Evolutionary conservation across 2,113 vertebrate species (phyloP).

Genomic region (Trichomycterus rosablanca): DNA sequence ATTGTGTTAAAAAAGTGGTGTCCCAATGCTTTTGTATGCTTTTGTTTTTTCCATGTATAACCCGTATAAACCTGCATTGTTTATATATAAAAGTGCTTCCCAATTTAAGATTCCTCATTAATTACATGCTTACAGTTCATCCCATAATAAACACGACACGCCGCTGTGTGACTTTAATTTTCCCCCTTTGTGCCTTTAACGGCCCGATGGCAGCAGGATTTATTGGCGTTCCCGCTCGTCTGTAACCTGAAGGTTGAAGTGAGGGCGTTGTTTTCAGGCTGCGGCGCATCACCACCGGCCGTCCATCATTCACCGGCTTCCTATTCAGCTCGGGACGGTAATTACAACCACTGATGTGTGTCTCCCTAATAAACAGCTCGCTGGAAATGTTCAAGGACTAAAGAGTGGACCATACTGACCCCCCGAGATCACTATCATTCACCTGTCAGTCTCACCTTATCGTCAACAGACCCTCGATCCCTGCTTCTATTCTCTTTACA

Average conservation of each 20-base stretch:
- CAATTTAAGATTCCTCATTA: conserved; percentile 9
- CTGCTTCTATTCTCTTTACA: no score
- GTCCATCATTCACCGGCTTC: conserved; percentile 40
- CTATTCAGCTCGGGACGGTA: conserved; percentile 42
- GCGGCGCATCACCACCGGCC: conserved; percentile 5
- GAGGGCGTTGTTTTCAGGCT: conserved; percentile 35
- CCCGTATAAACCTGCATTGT: conserved; percentile 4
- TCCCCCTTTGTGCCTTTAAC: conserved; percentile 25
- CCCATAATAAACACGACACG: conserved; percentile 15
- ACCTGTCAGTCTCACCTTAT: conserved; percentile 19
- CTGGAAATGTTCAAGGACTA: conserved; percentile 37
- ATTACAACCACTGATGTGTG: conserved; percentile 50
- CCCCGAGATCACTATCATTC: conserved; percentile 34
- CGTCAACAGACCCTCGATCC: no score
- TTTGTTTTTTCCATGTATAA: no score
- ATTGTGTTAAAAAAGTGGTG: no score
- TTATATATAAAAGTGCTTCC: no score
- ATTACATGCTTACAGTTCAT: not conserved
- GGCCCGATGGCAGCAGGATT: conserved; percentile 21
- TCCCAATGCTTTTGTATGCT: no score
- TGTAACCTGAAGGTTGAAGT: conserved; percentile 44
- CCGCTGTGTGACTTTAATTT: not conserved
- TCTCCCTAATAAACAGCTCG: conserved; percentile 51
- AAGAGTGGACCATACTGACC: not conserved
- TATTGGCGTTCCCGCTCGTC: conserved; percentile 15